Base-by-base conservation (phyloP, 2,797 vertebrate genomes). In the Vespertilio murinus region DNA sequence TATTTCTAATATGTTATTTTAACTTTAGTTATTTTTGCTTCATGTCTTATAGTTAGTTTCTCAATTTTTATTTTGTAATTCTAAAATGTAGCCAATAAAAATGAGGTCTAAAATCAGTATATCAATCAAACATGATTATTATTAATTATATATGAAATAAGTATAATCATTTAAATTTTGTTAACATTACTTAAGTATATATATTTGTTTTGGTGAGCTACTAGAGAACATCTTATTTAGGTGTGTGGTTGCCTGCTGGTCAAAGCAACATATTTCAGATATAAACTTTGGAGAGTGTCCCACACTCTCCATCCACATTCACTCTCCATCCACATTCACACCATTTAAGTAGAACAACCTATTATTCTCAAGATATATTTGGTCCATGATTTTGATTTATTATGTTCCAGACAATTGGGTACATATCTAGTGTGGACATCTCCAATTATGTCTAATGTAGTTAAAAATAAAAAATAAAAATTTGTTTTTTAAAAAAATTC, bases 1-100 rank as follows among this genome's bases (percentile, higher is more conserved):
- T 77, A 11, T 2, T 12, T 30, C 17, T 40, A 38, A 33, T 12
- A 17, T 49, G 6, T 38, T 49, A 82, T 22, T 64, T 86, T 38
- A 45, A 14, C 42, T 42, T 67, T 35, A 33, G 22, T 45, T 74
- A 64, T 3, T 22, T 85, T 47, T 52, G 28, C 42, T 9, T 65
- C 75, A 17, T 25, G 3, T 52, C 56, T 45, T 54, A 64, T 52
- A 28, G 59, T 38, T 78, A 28, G 59, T 40, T 78, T 12, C 9
- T 64, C 18, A 17, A 73, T 49, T 25, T 77, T 92, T 85, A 73
- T 49, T 92, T 42, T 28, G 85, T 40, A 85, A 54, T 74, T 54
- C 28, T 81, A 25, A 52, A 67, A 52, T 47, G 67, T n/a, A 56
- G 35, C 42, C 74, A 33, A 47, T n/a, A 87, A 71, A 95, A 77